A percentile compares a stretch with the other conserved stretches of the same genome.
These are phyloP conservation scores for Globodera ellingtonae DNA, from an alignment of 1,140 invertebrate species.

Conservation along the genomic window DNA sequence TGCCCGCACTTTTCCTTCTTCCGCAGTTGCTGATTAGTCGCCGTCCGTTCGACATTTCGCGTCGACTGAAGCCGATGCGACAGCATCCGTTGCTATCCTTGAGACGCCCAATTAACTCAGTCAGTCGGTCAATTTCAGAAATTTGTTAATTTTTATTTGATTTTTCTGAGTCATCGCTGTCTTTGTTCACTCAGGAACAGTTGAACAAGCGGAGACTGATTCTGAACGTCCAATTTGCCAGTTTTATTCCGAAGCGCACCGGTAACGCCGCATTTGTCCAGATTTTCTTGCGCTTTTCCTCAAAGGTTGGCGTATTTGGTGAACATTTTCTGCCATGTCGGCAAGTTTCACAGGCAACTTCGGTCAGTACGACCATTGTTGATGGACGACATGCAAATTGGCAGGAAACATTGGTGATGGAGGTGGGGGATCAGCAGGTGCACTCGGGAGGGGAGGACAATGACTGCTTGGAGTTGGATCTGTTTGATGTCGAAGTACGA, in stretches of 20 bases:
- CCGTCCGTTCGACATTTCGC: conserved; percentile 39
- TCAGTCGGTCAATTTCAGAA: background rate
- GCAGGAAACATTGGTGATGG: conserved; percentile 49
- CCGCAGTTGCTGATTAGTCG: background rate
- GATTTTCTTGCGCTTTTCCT: conserved; percentile 4
- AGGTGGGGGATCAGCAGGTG: conserved; percentile 5
- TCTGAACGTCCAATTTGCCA: conserved; percentile 48
- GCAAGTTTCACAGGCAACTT: conserved; percentile 31
- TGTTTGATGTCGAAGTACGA: conserved; percentile 42
- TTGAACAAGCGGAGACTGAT: conserved; percentile 30
- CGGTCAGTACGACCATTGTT: conserved; percentile 32
- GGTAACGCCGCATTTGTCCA: conserved; percentile 11
- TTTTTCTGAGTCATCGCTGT: background rate
- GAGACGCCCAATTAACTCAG: conserved; percentile 1
- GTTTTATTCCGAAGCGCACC: conserved; percentile 42
- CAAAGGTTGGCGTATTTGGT: background rate
- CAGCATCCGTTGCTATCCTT: conserved; percentile 2
- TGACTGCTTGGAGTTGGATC: conserved; percentile 29
- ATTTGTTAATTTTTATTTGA: background rate
- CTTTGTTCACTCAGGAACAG: background rate
- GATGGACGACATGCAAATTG: conserved; percentile 45
- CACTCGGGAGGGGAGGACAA: conserved; percentile 19
- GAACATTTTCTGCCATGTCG: background rate
- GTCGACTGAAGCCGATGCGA: conserved; percentile 53
- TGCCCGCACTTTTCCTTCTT: conserved; percentile 36